Evolutionary conservation across 2,113 vertebrate genomes (phyloP).

Genomic region (Glaucomys volans): DNA sequence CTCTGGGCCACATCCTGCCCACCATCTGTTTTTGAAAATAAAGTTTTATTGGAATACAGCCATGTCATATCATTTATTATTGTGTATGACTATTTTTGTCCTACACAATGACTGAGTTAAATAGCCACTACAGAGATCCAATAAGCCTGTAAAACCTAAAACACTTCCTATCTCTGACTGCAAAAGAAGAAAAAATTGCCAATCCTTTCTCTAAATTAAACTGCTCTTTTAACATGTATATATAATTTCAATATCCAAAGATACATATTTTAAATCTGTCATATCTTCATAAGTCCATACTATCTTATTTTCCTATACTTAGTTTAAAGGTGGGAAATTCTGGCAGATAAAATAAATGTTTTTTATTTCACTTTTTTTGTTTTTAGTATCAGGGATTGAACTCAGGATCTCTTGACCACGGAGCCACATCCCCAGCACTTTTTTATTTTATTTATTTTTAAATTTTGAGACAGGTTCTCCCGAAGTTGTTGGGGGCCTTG

Average conservation of each 20-base stretch:
- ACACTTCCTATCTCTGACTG: neutral
- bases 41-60: neutral
- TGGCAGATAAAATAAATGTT: slow-evolving; percentile 18
- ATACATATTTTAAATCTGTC: neutral
- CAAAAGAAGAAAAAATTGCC: neutral
- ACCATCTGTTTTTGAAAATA: neutral
- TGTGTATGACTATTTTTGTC: neutral
- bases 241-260: neutral
- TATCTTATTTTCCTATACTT: neutral
- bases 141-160: neutral
- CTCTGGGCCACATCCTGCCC: neutral
- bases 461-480: too few relatives aligned
- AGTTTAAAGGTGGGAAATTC: slow-evolving; percentile 12
- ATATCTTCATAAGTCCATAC: neutral
- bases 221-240: neutral
- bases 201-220: neutral
- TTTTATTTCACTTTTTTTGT: neutral
- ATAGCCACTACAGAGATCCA: neutral
- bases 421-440: too few relatives aligned
- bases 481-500: too few relatives aligned
- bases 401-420: too few relatives aligned
- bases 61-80: neutral
- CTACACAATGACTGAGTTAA: neutral
- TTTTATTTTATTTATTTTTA: too few relatives aligned
- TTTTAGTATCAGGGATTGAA: too few relatives aligned